phyloP scores from a whole-genome alignment of 2,113 vertebrate species.

The Ranitomeya imitator region DNA sequence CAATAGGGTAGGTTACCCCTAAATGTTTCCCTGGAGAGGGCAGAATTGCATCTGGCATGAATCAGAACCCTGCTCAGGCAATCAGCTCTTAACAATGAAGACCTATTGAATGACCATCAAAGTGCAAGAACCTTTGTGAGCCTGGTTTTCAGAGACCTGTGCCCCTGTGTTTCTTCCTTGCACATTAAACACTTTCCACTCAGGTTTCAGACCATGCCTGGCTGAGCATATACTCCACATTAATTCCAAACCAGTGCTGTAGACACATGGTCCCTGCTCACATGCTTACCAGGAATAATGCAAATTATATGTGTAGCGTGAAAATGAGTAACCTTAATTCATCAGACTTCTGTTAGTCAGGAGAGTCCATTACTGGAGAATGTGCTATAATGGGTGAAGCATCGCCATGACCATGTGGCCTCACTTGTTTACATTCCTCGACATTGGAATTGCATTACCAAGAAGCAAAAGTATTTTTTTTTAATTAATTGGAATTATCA shows the following conservation, averaged over 20 bases:
- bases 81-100: constrained; percentile 40
- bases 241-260: neutral
- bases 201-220: constrained; percentile 24
- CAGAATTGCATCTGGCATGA: constrained; percentile 54
- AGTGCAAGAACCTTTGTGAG: constrained; percentile 36
- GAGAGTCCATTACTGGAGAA: neutral
- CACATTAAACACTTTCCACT: constrained; percentile 27
- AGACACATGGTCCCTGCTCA: neutral
- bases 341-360: neutral
- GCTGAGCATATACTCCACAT: constrained; percentile 13
- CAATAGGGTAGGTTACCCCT: constrained; percentile 45
- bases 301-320: neutral
- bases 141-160: neutral
- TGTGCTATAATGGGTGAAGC: neutral
- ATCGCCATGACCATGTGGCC: too few species aligned
- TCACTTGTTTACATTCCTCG: too few species aligned
- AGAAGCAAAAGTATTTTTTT: too few species aligned
- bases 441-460: too few species aligned
- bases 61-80: constrained; percentile 37
- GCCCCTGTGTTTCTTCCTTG: constrained; percentile 44
- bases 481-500: too few species aligned
- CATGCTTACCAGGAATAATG: constrained; percentile 1
- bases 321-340: neutral
- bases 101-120: constrained; percentile 47
- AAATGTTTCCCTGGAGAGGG: constrained; percentile 46